phyloP scores from a whole-genome alignment of 2,888 invertebrate species.

The Hemaris fuciformis region DNA sequence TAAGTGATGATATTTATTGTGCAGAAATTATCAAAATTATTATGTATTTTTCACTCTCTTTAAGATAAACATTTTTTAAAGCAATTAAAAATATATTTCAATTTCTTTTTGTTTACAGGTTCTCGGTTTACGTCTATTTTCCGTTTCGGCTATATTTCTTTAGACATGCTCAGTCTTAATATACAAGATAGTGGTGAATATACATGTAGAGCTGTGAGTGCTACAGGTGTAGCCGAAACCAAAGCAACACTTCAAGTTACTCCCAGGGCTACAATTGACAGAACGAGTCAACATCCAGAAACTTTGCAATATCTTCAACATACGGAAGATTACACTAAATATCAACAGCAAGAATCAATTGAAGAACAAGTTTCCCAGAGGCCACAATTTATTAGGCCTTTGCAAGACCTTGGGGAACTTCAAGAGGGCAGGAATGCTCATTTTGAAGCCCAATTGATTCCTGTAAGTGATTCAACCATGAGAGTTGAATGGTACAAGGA shows the following conservation, averaged over 20 bases:
- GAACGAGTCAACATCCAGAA: constrained; percentile 94
- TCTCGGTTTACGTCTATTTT: constrained; percentile 97
- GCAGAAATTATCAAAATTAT: not conserved
- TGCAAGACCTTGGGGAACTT: constrained; percentile 92
- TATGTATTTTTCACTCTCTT: not conserved
- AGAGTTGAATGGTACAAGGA: constrained; percentile 97
- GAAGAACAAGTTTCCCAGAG: constrained; percentile 91
- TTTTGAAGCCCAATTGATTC: constrained; percentile 95
- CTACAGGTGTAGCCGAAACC: constrained; percentile 93
- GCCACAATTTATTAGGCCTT: constrained; percentile 93
- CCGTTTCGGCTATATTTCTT: constrained; percentile 98
- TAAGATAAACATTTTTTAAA: constrained; percentile 13
- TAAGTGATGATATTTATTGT: constrained; percentile 82
- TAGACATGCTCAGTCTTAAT: constrained; percentile 93
- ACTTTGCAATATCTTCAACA: constrained; percentile 95
- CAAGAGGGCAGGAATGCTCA: constrained; percentile 96
- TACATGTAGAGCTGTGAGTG: constrained; percentile 92
- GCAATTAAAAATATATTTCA: not conserved
- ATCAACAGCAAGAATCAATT: constrained; percentile 91
- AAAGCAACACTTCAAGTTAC: constrained; percentile 90
- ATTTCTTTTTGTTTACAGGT: constrained; percentile 82
- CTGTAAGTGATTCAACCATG: constrained; percentile 96
- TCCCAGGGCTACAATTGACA: constrained; percentile 91
- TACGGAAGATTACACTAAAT: constrained; percentile 93
- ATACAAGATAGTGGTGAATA: constrained; percentile 95